phyloP scores from a whole-genome alignment of 2,113 vertebrate species.

The Thunnus thynnus region DNA sequence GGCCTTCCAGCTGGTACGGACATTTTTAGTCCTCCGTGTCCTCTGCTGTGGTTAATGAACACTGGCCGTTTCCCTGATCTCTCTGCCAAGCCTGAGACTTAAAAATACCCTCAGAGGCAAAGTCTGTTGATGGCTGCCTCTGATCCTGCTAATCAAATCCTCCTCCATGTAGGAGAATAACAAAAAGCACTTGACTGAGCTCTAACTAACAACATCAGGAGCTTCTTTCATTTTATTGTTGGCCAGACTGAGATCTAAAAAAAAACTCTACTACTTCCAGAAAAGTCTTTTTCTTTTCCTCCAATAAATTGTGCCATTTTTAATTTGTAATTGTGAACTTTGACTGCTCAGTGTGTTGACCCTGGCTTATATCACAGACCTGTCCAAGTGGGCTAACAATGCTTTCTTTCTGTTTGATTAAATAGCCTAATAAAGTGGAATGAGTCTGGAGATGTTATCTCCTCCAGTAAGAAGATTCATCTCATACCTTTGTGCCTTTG shows the following conservation, averaged over 20 bases:
- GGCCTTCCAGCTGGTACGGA: slow-evolving; percentile 62
- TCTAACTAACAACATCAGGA: slow-evolving; percentile 39
- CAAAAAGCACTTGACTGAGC: slow-evolving; percentile 36
- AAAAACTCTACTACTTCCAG: slow-evolving; percentile 15
- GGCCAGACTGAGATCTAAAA: slow-evolving; percentile 48
- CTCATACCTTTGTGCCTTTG: slow-evolving; percentile 52
- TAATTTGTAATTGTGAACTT: slow-evolving; percentile 40
- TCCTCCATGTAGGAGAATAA: slow-evolving; percentile 38
- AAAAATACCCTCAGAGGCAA: slow-evolving; percentile 68
- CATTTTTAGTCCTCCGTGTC: slow-evolving; percentile 70
- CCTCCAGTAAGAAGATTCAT: slow-evolving; percentile 39
- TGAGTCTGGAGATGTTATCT: slow-evolving; percentile 72
- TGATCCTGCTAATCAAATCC: slow-evolving; percentile 70
- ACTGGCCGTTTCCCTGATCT: slow-evolving; percentile 65
- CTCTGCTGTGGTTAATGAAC: slow-evolving; percentile 73
- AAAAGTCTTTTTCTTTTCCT: slow-evolving; percentile 41
- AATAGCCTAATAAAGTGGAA: slow-evolving; percentile 65
- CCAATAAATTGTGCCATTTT: slow-evolving; percentile 55
- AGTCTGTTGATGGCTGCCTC: slow-evolving; percentile 57
- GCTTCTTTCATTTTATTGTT: slow-evolving; percentile 42
- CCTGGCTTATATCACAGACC: slow-evolving; percentile 30
- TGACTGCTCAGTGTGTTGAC: slow-evolving; percentile 22
- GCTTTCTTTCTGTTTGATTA: slow-evolving; percentile 67
- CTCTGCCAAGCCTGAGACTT: slow-evolving; percentile 55
- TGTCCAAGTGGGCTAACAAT: slow-evolving; percentile 26